These are phyloP conservation scores for Orchestia grillus DNA, from an alignment of 1,140 invertebrate genomes.

Conservation along the genomic window DNA sequence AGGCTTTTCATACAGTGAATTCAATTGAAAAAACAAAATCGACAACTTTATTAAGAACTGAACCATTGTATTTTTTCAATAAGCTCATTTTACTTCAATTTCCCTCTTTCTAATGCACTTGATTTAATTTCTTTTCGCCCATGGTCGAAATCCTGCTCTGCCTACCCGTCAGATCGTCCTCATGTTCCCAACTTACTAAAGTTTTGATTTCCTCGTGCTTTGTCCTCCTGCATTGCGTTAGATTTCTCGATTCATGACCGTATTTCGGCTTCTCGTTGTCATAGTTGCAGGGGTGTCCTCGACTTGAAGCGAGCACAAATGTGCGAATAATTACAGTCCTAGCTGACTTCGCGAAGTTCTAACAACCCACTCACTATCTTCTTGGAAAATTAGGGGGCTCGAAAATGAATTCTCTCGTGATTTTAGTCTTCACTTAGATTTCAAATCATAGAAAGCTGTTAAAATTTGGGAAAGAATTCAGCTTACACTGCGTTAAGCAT, in stretches of 20 bases:
- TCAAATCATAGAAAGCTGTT: not conserved
- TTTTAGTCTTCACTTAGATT: not conserved
- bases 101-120: no score
- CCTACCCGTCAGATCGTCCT: not conserved
- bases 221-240: not conserved
- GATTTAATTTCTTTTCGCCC: no score
- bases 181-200: not conserved
- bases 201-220: not conserved
- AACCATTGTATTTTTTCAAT: no score
- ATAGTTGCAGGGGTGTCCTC: not conserved
- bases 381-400: not conserved
- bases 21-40: no score
- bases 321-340: not conserved
- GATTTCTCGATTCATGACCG: not conserved
- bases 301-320: not conserved
- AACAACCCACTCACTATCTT: not conserved
- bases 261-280: not conserved
- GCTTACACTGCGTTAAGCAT: not conserved
- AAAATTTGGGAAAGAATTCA: not conserved
- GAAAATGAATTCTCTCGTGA: not conserved
- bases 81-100: no score
- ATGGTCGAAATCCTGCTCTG: no score
- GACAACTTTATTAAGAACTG: no score
- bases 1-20: no score
- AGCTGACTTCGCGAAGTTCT: not conserved